Evolutionary conservation across 2,797 vertebrate genomes (phyloP), one percentile per base, ranked within the genome.

Genomic region (Ptychobarbus kaznakovi): DNA sequence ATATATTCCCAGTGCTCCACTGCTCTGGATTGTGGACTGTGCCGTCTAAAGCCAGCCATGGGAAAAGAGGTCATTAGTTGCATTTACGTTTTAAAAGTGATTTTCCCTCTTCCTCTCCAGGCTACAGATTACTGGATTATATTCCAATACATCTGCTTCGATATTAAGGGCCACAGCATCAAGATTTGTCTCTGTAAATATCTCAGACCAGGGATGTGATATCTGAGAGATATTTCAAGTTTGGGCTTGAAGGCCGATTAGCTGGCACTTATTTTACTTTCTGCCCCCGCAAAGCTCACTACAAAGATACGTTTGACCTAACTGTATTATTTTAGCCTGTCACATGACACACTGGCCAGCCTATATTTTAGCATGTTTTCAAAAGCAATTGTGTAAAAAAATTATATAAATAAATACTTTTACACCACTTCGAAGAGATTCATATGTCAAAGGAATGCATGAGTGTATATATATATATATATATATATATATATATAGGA

Each of bases 11-110:
- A 72, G 49, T 72, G 68, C 82, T 72, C 22, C 82, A 86, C 69
- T 32, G 65, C 69, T 65, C 74, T 66, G 49, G 28, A 66, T 69
- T 70, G 66, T 72, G 49, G 20, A 38, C 74, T 79, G 32, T 28
- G 44, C 90, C 90, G 90, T 91, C 76, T 91, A 90, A 90, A 87
- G 92, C 92, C 92, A 89, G 89, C 83, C 75, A 78, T 87, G 76
- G 80, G n/a, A 69, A 73, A 80, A 83, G 44, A 82, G 80, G 88
- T 89, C 85, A 82, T 90, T 89, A 87, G 86, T 65, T 51, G 77
- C 81, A 79, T 82, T 88, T 83, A 76, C 18, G 22, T 87, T 87
- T 88, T 84, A 80, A 80, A 84, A 89, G 85, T 83, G 81, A 85
- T 88, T 87, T 90, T 85, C 86, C 84, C 80, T 83, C 69, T 86